These are phyloP conservation scores for Butorides virescens DNA, from an alignment of 2,113 vertebrate species.

Conservation along the genomic window DNA sequence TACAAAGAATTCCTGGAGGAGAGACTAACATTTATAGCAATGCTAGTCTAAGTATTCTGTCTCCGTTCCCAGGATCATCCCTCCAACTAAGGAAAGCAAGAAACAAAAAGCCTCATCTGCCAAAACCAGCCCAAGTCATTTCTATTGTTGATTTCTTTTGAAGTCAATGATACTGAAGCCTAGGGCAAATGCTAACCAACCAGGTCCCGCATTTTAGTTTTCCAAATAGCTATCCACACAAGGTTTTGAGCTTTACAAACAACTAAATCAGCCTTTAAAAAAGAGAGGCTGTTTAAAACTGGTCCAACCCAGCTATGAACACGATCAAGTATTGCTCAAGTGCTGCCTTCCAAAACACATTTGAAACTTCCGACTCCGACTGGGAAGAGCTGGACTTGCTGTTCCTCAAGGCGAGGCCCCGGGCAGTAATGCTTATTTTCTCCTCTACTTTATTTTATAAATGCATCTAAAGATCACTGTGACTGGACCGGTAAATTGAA, in stretches of 20 bases:
- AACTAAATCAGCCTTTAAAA: background rate
- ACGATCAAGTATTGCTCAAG: background rate
- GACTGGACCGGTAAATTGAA: background rate
- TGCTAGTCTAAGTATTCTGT: background rate
- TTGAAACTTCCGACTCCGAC: background rate
- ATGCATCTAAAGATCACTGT: background rate
- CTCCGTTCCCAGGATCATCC: background rate
- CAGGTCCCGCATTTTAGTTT: background rate
- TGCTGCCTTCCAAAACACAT: background rate
- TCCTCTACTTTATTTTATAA: background rate
- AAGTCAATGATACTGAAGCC: conserved; percentile 10
- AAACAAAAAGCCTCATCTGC: conserved; percentile 21
- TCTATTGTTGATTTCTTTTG: conserved; percentile 25
- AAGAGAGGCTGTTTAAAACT: background rate
- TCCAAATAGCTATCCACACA: background rate
- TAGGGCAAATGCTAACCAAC: conserved; percentile 5
- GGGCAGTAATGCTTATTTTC: background rate
- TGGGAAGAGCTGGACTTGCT: background rate
- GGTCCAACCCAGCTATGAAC: background rate
- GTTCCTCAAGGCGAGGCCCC: background rate
- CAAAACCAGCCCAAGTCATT: background rate
- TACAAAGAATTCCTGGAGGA: conserved; percentile 7
- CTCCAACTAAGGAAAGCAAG: background rate
- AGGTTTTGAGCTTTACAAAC: background rate
- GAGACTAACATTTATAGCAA: conserved; percentile 3